These are phyloP conservation scores for Hormiphora californensis DNA, from an alignment of 37 sponge, comb jelly and placozoan genomes.

Conservation along the genomic window DNA sequence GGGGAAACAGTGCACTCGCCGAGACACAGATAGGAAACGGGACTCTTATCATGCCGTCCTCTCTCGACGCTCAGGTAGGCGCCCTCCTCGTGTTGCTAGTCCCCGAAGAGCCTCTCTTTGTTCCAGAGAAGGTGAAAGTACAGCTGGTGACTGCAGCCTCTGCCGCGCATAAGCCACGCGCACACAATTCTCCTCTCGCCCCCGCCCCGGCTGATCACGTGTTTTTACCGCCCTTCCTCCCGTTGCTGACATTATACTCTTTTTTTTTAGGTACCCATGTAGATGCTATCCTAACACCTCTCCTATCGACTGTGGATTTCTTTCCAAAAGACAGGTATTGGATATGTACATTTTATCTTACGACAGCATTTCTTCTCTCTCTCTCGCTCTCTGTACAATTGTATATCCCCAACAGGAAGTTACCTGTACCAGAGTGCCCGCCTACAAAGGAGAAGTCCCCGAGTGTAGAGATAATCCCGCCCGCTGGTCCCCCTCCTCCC, in stretches of 20 bases:
- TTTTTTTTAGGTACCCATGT: slow-evolving; percentile 31
- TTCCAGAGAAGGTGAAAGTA: not conserved
- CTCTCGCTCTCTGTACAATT: no score
- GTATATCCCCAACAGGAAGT: no score
- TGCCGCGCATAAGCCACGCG: slow-evolving; percentile 37
- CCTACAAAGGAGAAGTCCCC: no score
- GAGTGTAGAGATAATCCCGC: no score
- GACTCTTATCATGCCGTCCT: slow-evolving; percentile 17
- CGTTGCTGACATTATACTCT: no score
- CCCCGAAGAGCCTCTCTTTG: slow-evolving; percentile 34
- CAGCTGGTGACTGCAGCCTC: slow-evolving; percentile 13
- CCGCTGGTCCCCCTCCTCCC: no score
- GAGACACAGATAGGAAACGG: not conserved
- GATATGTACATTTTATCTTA: no score
- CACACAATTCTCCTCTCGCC: no score
- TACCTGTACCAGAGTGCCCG: no score
- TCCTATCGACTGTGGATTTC: slow-evolving; percentile 32
- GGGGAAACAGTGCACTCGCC: not conserved
- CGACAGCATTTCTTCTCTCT: no score
- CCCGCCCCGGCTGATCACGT: no score
- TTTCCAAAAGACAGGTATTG: slow-evolving; percentile 37
- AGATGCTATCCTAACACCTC: slow-evolving; percentile 12
- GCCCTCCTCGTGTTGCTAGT: slow-evolving; percentile 48
- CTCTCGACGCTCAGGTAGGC: slow-evolving; percentile 13
- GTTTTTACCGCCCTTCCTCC: no score